Evolutionary conservation across 1,140 invertebrate species (phyloP), one percentile per base, ranked within the genome.

Genomic region (Pseudomyrmex concolor): DNA sequence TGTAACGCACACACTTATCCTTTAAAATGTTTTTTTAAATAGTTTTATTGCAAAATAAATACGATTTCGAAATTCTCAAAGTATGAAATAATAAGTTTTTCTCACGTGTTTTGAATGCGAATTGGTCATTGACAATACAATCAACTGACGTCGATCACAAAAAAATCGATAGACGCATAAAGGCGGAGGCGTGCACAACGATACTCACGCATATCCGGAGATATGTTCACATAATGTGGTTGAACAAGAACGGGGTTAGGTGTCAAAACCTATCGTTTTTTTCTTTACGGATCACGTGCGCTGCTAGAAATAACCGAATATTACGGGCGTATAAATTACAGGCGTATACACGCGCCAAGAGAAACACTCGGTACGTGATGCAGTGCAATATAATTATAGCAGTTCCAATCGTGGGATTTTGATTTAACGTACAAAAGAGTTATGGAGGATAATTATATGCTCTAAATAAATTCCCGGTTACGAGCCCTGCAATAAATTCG

Each of bases 261-360:
- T 60, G 62, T 60, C 59, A 85, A 87, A 91, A 90, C 84, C 87
- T 86, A 91, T 94, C 87, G 85, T 94, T 93, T 92, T 92, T 91
- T 93, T 88, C 34, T 73, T 84, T 76, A 78, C 57, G 70, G 90
- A 91, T 91, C 92, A 92, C 93, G 92, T 93, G 93, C 86, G 82
- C 45, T 66, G 70, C 71, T 34, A 60, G 84, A 66, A 84, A 90
- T 90, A 92, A 93, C 89, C 89, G 51, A 62, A 88, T 74, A 93
- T 92, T 93, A 92, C 54, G 54, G 54, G 70, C 60, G 73, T 50
- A 34, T 34, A 34, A 34, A 34, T 34, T 34, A 34, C 34, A 34
- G 34, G 34, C 34, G 34, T 34, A 5, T 34, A 60, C 55, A 60
- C 62, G 74, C 67, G 63, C 45, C 62, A 50, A 68, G 77, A 70